phyloP scores from a whole-genome alignment of 2,888 invertebrate genomes.

The Caenorhabditis doughertyi region DNA sequence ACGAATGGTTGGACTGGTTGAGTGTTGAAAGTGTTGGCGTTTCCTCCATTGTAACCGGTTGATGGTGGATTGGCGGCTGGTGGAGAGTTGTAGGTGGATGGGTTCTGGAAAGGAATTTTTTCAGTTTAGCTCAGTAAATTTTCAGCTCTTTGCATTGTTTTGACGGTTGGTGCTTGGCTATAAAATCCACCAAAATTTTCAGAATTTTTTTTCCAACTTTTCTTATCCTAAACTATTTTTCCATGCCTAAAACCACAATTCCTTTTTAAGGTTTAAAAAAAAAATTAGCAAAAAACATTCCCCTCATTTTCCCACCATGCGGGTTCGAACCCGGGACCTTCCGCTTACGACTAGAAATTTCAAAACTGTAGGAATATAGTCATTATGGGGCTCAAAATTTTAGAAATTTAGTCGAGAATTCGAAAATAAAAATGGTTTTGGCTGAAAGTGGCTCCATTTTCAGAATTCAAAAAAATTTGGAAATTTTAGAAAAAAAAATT shows the following conservation, averaged over 20 bases:
- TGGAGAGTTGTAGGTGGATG: constrained; percentile 25
- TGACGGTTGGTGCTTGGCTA: background rate
- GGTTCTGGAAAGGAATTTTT: constrained; percentile 28
- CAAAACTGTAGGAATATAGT: too few species aligned
- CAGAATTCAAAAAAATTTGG: too few species aligned
- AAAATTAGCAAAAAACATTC: too few species aligned
- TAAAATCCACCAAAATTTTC: background rate
- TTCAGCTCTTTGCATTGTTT: background rate
- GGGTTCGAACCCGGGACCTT: too few species aligned
- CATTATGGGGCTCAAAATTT: background rate
- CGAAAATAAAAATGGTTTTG: background rate
- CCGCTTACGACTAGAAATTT: too few species aligned
- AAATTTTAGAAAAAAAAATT: too few species aligned
- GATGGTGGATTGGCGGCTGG: constrained; percentile 17
- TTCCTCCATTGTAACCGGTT: background rate
- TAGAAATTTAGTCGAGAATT: background rate
- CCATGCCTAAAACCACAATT: too few species aligned
- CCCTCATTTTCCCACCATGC: too few species aligned
- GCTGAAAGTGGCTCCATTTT: background rate
- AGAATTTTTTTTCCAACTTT: too few species aligned
- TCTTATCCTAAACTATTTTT: too few species aligned
- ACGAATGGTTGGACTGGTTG: constrained; percentile 47
- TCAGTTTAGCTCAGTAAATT: too few species aligned
- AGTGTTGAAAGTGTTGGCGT: constrained; percentile 33
- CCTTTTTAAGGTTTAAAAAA: too few species aligned